phyloP scores from a whole-genome alignment of 1,140 invertebrate species.

The Bombus confusus region DNA sequence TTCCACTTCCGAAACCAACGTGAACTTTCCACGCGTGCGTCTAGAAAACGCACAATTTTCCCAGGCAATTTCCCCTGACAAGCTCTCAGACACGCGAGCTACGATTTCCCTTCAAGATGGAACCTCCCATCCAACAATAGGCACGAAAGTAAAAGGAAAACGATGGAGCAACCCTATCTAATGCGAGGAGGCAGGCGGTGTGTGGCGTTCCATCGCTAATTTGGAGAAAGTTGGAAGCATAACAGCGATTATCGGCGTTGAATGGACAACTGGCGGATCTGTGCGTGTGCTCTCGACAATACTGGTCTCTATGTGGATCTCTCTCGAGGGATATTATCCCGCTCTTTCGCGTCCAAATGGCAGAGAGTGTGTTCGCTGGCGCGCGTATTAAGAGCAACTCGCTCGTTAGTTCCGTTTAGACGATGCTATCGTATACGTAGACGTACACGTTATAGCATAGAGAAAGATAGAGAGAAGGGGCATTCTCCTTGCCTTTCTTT shows the following conservation, averaged over 20 bases:
- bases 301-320: background rate
- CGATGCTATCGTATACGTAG: slow-evolving; percentile 32
- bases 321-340: background rate
- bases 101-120: slow-evolving; percentile 21
- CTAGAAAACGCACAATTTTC: background rate
- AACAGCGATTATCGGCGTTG: slow-evolving; percentile 63
- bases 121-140: slow-evolving; percentile 62
- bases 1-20: background rate
- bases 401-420: slow-evolving; percentile 70
- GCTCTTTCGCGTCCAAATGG: background rate
- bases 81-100: slow-evolving; percentile 23
- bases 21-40: background rate
- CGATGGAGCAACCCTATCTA: slow-evolving; percentile 70
- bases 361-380: background rate
- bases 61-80: background rate
- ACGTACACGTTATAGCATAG: background rate
- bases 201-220: slow-evolving; percentile 72
- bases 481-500: slow-evolving; percentile 31
- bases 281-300: slow-evolving; percentile 25
- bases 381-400: slow-evolving; percentile 45
- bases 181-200: slow-evolving; percentile 54
- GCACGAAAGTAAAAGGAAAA: slow-evolving; percentile 77
- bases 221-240: slow-evolving; percentile 74
- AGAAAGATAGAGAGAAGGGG: background rate
- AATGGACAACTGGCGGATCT: slow-evolving; percentile 51